phyloP scores from a whole-genome alignment of 2,113 vertebrate genomes.

The Tenrec ecaudatus region DNA sequence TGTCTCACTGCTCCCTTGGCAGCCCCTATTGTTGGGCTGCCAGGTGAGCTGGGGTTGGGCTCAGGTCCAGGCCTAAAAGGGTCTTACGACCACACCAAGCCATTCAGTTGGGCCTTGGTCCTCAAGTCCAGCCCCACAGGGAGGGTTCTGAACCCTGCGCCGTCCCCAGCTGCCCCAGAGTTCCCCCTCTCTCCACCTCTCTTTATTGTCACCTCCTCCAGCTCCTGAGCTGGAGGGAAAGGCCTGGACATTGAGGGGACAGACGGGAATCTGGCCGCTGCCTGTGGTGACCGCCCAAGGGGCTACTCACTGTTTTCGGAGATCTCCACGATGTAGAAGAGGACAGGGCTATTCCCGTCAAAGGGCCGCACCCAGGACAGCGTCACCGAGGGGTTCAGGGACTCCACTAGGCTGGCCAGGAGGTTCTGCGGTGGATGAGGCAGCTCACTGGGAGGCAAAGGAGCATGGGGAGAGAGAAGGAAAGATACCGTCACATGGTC shows the following conservation, averaged over 20 bases:
- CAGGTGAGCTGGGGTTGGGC: too few species aligned
- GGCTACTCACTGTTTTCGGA: constrained; percentile 95
- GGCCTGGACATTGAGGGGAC: not conserved
- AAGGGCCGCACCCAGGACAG: constrained; percentile 97
- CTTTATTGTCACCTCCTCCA: too few species aligned
- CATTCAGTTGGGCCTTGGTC: too few species aligned
- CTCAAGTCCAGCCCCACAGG: rapidly evolving
- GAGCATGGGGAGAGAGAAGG: not conserved
- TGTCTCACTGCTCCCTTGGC: too few species aligned
- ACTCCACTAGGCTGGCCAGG: constrained; percentile 90
- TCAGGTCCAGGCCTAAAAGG: too few species aligned
- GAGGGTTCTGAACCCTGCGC: rapidly evolving
- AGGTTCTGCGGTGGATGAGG: constrained; percentile 97
- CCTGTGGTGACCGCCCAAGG: not conserved
- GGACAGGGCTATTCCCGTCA: constrained; percentile 96
- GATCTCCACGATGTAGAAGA: constrained; percentile 94
- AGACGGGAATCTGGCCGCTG: rapidly evolving
- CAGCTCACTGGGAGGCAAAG: constrained; percentile 89
- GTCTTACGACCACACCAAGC: too few species aligned
- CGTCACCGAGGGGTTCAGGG: constrained; percentile 89
- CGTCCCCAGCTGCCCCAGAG: rapidly evolving
- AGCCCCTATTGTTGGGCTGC: too few species aligned
- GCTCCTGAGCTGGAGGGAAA: not conserved
- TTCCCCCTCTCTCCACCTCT: not conserved
- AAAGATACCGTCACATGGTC: not conserved